These are phyloP conservation scores for Rhabdomys dilectus DNA, from an alignment of 2,113 vertebrate genomes.

Conservation along the genomic window DNA sequence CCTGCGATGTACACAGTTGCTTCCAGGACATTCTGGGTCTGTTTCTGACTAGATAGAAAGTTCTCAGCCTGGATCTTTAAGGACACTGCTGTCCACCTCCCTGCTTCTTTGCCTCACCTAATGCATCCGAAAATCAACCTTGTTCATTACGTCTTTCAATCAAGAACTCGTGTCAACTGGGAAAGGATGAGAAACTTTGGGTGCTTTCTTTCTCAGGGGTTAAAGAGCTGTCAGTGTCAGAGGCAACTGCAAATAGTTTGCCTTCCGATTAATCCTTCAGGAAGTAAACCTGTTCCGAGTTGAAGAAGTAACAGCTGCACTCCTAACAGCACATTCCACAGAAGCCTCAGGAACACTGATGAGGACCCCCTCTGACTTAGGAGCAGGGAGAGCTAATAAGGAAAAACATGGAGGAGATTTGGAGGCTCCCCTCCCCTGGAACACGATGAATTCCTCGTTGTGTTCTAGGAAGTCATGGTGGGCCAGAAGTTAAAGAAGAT, in stretches of 20 bases:
- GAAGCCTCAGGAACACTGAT: constrained; percentile 58
- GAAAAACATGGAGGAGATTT: constrained; percentile 31
- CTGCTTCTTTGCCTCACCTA: not conserved
- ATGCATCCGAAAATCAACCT: not conserved
- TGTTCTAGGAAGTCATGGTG: not conserved
- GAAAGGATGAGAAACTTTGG: constrained; percentile 15
- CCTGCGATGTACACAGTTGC: not conserved
- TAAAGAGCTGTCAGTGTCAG: constrained; percentile 37
- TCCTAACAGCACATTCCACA: constrained; percentile 68
- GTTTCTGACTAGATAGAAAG: not conserved
- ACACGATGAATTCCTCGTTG: not conserved
- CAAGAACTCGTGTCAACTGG: not conserved
- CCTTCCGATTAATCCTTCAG: constrained; percentile 69
- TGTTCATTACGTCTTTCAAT: not conserved
- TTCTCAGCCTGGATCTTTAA: not conserved
- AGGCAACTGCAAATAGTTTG: constrained; percentile 76
- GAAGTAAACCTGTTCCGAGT: constrained; percentile 67
- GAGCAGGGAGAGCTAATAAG: not conserved
- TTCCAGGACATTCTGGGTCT: not conserved
- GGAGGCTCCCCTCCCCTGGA: not conserved
- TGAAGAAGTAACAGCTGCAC: constrained; percentile 73
- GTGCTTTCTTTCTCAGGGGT: constrained; percentile 22
- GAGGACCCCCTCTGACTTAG: constrained; percentile 4
- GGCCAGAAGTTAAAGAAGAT: not conserved
- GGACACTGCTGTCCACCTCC: not conserved